Evolutionary conservation across 2,797 vertebrate genomes (phyloP).

Genomic region (Pampus argenteus): DNA sequence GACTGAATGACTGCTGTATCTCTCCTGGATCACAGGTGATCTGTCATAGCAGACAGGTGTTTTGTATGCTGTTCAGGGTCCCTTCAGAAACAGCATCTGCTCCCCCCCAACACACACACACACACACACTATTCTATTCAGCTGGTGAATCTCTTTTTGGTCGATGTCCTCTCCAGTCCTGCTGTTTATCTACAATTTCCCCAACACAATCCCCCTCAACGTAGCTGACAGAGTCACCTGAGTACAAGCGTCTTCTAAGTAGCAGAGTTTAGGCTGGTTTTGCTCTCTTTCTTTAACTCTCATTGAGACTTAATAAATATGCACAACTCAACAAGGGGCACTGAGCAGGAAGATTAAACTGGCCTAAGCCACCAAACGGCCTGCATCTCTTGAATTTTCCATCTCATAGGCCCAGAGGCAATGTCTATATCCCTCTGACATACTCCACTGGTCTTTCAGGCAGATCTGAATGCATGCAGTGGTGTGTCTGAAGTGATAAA

Average conservation of each 20-base stretch:
- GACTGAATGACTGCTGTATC: constrained; percentile 64
- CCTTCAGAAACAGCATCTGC: constrained; percentile 71
- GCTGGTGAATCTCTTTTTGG: constrained; percentile 52
- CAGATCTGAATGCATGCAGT: constrained; percentile 49
- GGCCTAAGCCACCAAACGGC: constrained; percentile 62
- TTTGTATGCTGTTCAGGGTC: constrained; percentile 77
- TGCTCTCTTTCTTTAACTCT: too few species aligned
- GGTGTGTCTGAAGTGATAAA: constrained; percentile 57
- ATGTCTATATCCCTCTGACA: constrained; percentile 53
- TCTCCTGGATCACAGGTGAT: constrained; percentile 78
- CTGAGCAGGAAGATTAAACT: constrained; percentile 71
- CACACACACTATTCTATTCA: constrained; percentile 31
- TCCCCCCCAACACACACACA: constrained; percentile 35
- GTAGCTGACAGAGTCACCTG: constrained; percentile 40
- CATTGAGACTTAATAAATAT: constrained; percentile 71
- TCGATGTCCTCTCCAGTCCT: constrained; percentile 47
- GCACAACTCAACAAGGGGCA: constrained; percentile 61
- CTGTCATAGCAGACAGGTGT: constrained; percentile 80
- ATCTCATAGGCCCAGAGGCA: constrained; percentile 53
- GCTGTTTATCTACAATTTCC: constrained; percentile 65
- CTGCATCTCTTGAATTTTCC: constrained; percentile 66
- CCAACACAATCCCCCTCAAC: constrained; percentile 52
- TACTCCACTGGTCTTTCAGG: constrained; percentile 51
- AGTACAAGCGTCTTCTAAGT: constrained; percentile 40
- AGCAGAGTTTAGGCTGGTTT: constrained; percentile 45